Evolutionary conservation across 2,888 invertebrate species (phyloP), one percentile per base, ranked within the genome.

Genomic region (Aphodius granarius): DNA sequence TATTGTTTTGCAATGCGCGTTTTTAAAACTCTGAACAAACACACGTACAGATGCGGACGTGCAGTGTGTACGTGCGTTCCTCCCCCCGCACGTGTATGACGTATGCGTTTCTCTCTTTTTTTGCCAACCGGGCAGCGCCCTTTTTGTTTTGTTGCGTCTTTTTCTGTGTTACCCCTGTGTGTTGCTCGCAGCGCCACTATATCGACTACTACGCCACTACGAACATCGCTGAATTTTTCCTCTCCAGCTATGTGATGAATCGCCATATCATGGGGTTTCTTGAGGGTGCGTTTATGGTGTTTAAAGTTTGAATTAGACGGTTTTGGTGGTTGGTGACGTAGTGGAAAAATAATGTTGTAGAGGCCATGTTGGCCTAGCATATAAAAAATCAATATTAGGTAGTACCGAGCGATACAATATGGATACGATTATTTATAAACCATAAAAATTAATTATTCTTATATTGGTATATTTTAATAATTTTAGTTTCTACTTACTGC

Each of bases 1-100:
- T 87, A 87, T 87, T 87, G 86, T 87, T 87, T 87, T 87, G 87
- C 86, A 87, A 86, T 87, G 87, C 87, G 87, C 87, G 87, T 87
- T 87, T 87, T 87, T 86, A 86, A 87, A 87, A 87, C 86, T 86
- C 86, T 86, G 86, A 84, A 86, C 85, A 86, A 86, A 87, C 85
- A 86, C 83, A 81, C 43, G 43, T 43, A 3, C 9, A 43, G 43
- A 43, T 43, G 43, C 9, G 43, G 43, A 43, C 43, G 43, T 43
- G 43, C 43, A n/a, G n/a, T n/a, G n/a, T 43, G 43, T 3, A 43
- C 43, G 43, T 6, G 70, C 71, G 73, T 63, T 72, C 17, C 63
- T 71, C 75, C 63, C 43, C 72, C 66, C 73, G 65, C 75, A 72
- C 66, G 78, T 78, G 74, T 76, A 73, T 79, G 78, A 78, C 79